Evolutionary conservation across 2,888 invertebrate species (phyloP).

Genomic region (Nomada fabriciana): DNA sequence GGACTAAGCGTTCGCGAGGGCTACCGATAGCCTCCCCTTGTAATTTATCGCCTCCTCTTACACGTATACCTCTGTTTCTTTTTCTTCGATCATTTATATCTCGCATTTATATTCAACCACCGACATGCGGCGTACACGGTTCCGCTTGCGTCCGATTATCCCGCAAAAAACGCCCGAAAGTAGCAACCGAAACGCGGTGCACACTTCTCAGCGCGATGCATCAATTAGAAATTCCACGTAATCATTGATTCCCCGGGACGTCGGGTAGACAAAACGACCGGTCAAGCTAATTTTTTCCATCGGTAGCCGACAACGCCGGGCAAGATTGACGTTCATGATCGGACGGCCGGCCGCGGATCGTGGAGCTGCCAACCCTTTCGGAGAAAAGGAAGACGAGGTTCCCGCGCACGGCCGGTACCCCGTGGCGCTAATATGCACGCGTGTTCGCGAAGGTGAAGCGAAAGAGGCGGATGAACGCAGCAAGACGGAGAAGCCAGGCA

Average conservation of each 20-base stretch:
- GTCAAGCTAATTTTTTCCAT: constrained; percentile 16
- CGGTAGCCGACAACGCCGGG: constrained; percentile 45
- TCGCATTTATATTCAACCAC: not conserved
- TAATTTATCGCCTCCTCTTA: not conserved
- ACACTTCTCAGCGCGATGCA: not conserved
- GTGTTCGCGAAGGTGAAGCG: constrained; percentile 33
- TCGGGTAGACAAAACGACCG: constrained; percentile 14
- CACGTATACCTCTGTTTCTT: not conserved
- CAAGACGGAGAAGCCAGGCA: constrained; percentile 54
- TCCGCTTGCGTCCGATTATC: not conserved
- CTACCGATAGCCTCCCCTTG: constrained; percentile 5
- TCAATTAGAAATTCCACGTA: constrained; percentile 21
- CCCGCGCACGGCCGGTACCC: constrained; percentile 36
- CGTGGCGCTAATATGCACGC: constrained; percentile 60
- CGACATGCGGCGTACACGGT: too few species aligned
- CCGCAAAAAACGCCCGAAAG: not conserved
- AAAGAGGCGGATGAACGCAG: constrained; percentile 17
- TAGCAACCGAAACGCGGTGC: not conserved
- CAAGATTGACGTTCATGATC: constrained; percentile 41
- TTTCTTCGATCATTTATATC: constrained; percentile 6
- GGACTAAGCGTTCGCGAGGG: constrained; percentile 6
- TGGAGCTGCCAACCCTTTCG: constrained; percentile 43
- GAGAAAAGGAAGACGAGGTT: constrained; percentile 32
- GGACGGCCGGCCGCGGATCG: constrained; percentile 24
- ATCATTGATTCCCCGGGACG: constrained; percentile 7